These are phyloP conservation scores for Emydocephalus ijimae DNA, from an alignment of 2,113 vertebrate genomes.

Conservation along the genomic window DNA sequence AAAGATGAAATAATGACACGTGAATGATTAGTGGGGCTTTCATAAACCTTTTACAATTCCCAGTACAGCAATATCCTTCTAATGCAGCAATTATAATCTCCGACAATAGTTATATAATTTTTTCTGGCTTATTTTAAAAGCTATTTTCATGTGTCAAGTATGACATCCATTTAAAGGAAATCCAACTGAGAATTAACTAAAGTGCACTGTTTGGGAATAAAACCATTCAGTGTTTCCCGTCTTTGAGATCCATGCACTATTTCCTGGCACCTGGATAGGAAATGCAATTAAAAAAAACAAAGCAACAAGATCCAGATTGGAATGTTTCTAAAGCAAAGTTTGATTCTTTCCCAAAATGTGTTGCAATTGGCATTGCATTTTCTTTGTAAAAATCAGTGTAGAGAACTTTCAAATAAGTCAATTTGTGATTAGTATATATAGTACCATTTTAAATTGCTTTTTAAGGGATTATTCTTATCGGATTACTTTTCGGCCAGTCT, in stretches of 20 bases:
- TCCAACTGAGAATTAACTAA: conserved; percentile 27
- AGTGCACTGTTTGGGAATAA: accelerated
- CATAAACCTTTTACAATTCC: background rate
- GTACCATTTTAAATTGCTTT: background rate
- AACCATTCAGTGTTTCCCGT: conserved; percentile 32
- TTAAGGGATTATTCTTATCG: background rate
- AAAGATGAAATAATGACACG: background rate
- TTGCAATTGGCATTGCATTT: conserved; percentile 29
- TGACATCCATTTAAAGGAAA: conserved; percentile 34
- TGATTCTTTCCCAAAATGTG: conserved; percentile 29
- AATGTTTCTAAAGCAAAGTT: conserved; percentile 24
- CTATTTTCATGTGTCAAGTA: conserved; percentile 9
- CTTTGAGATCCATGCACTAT: conserved; percentile 42
- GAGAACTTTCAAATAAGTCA: background rate
- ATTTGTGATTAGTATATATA: background rate
- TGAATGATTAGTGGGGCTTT: background rate
- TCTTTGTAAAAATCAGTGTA: background rate
- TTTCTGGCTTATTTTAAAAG: conserved; percentile 13
- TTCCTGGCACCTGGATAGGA: conserved; percentile 35
- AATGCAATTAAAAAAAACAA: conserved; percentile 24
- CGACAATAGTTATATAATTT: background rate
- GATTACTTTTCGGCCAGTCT: background rate
- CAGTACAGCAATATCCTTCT: background rate
- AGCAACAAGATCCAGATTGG: conserved; percentile 43
- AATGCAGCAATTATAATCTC: background rate